Conservation (phyloP, 35 echinoderm and acorn worm genomes). For the Lytechinus pictus region DNA sequence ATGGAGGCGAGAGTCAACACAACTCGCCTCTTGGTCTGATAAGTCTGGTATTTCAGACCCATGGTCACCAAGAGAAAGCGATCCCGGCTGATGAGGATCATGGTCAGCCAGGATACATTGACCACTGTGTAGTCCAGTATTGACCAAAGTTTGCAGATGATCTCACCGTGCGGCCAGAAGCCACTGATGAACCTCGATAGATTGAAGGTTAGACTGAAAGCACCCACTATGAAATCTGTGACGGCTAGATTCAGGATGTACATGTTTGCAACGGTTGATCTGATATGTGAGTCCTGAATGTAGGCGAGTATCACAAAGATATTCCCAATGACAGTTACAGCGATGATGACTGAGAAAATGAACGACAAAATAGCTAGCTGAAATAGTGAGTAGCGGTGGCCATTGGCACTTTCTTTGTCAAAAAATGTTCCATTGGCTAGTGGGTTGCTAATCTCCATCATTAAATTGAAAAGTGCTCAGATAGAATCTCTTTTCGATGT, state of each 20-base stretch:
- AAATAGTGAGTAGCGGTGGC: background rate
- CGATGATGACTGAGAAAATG: background rate
- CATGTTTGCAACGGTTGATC: background rate
- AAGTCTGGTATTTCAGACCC: background rate
- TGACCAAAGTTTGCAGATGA: background rate
- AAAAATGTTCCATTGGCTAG: background rate
- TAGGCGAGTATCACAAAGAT: background rate
- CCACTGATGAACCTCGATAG: background rate
- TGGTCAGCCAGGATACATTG: background rate
- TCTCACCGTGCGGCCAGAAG: background rate
- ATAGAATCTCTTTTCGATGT: too few relatives aligned
- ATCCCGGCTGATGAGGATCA: background rate
- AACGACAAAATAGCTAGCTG: background rate
- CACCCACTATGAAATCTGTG: background rate
- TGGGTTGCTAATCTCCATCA: background rate
- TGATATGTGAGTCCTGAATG: background rate
- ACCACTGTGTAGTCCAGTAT: background rate
- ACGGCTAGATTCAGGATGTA: background rate
- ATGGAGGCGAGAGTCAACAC: background rate
- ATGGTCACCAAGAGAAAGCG: background rate
- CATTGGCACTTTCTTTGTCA: background rate
- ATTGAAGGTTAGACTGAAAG: background rate
- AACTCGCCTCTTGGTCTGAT: background rate
- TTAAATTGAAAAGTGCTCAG: background rate
- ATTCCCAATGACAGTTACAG: background rate